These are phyloP conservation scores for Corythornis madagascariensis DNA, from an alignment of 2,113 vertebrate genomes.

Conservation along the genomic window DNA sequence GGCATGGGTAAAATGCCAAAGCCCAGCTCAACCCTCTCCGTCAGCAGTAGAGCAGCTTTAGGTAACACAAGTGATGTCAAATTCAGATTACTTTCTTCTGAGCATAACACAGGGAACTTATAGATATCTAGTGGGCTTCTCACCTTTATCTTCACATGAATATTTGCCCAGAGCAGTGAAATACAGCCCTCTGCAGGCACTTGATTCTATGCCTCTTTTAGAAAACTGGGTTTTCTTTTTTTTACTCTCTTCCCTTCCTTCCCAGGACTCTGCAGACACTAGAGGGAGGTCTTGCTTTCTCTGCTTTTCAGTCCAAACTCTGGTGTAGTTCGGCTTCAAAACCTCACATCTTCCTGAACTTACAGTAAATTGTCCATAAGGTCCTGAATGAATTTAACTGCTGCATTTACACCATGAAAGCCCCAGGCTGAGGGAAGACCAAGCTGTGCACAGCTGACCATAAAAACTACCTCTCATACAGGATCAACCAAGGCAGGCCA, in stretches of 20 bases:
- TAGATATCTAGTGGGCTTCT: accelerated
- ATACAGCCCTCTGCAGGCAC: neutral
- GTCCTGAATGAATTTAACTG: neutral
- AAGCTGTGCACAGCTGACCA: neutral
- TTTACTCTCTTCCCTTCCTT: neutral
- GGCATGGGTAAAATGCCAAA: neutral
- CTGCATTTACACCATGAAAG: neutral
- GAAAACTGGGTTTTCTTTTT: neutral
- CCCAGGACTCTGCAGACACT: neutral
- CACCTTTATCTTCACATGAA: neutral
- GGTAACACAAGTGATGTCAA: neutral
- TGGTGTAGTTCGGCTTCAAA: neutral
- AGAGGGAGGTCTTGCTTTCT: conserved; percentile 26
- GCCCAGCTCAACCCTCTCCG: neutral
- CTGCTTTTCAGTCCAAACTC: neutral
- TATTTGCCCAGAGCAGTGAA: neutral
- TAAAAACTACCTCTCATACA: neutral
- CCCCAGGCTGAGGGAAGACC: neutral
- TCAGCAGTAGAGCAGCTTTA: neutral
- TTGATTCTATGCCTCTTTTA: neutral
- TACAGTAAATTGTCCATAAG: neutral
- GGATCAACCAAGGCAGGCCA: too few species aligned
- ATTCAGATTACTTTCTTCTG: neutral
- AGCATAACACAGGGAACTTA: neutral
- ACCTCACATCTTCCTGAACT: neutral